Evolutionary conservation across 1,140 invertebrate genomes (phyloP).

Genomic region (Platyscapa corneri): DNA sequence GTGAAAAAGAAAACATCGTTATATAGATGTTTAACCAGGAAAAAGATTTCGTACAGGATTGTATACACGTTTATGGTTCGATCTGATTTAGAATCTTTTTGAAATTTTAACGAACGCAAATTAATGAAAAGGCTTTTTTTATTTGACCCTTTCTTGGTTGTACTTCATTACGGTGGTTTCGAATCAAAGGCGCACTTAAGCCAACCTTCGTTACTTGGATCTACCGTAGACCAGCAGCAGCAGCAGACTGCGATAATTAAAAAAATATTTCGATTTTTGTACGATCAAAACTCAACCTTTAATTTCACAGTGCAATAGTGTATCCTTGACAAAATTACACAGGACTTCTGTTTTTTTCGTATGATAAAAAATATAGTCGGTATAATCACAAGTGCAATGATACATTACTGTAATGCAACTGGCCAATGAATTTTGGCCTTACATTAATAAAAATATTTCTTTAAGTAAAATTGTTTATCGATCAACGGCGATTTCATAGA

Average conservation of each 20-base stretch:
- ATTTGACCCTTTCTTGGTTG: not conserved
- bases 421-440: not conserved
- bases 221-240: not conserved
- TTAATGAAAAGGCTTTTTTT: not conserved
- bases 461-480: not conserved
- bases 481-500: not conserved
- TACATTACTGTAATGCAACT: not conserved
- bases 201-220: not conserved
- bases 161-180: not conserved
- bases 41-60: conserved; percentile 4
- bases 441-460: not conserved
- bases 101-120: not conserved
- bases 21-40: conserved; percentile 6
- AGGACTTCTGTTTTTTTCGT: not conserved
- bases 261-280: not conserved
- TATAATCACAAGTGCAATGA: not conserved
- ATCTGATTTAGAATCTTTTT: not conserved
- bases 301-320: not conserved
- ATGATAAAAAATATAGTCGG: not conserved
- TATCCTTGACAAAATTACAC: not conserved
- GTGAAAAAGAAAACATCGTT: not conserved
- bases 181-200: not conserved
- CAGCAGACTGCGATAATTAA: not conserved
- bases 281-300: not conserved
- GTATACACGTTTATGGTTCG: conserved; percentile 6